Conservation (phyloP, 2,888 invertebrate genomes). For the Nephrocerus scutellatus region DNA sequence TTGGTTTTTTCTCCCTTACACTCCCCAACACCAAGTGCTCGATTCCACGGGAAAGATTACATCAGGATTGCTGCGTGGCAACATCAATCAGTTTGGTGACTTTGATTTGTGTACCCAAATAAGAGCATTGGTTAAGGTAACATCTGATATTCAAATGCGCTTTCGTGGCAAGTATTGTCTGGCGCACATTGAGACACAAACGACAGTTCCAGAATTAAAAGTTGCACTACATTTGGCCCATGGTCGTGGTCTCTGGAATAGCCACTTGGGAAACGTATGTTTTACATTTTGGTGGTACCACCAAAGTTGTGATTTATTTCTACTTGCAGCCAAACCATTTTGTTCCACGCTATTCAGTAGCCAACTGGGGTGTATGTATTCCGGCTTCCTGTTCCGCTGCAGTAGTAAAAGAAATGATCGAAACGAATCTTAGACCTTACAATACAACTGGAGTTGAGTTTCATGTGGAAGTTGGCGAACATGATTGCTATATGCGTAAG, state of each 20-base stretch:
- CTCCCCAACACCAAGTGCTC: slow-evolving; percentile 52
- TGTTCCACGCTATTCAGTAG: slow-evolving; percentile 62
- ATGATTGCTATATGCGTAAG: slow-evolving; percentile 55
- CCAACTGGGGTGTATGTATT: slow-evolving; percentile 65
- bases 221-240: slow-evolving; percentile 59
- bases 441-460: slow-evolving; percentile 55
- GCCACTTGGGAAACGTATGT: slow-evolving; percentile 57
- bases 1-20: background rate
- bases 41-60: slow-evolving; percentile 66
- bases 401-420: slow-evolving; percentile 50
- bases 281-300: background rate
- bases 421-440: slow-evolving; percentile 55
- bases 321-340: slow-evolving; percentile 60
- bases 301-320: too few relatives aligned
- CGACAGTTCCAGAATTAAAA: slow-evolving; percentile 54
- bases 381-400: slow-evolving; percentile 59
- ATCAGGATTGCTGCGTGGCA: slow-evolving; percentile 61
- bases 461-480: slow-evolving; percentile 52
- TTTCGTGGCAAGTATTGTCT: slow-evolving; percentile 65
- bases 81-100: slow-evolving; percentile 64
- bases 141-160: slow-evolving; percentile 54
- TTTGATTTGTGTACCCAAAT: slow-evolving; percentile 58
- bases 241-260: slow-evolving; percentile 58
- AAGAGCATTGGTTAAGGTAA: slow-evolving; percentile 54
- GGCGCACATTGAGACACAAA: slow-evolving; percentile 58